A percentile compares a stretch with the other conserved stretches of the same genome.
Evolutionary conservation across 2,113 vertebrate species (phyloP).

Genomic region (Plotosus lineatus): DNA sequence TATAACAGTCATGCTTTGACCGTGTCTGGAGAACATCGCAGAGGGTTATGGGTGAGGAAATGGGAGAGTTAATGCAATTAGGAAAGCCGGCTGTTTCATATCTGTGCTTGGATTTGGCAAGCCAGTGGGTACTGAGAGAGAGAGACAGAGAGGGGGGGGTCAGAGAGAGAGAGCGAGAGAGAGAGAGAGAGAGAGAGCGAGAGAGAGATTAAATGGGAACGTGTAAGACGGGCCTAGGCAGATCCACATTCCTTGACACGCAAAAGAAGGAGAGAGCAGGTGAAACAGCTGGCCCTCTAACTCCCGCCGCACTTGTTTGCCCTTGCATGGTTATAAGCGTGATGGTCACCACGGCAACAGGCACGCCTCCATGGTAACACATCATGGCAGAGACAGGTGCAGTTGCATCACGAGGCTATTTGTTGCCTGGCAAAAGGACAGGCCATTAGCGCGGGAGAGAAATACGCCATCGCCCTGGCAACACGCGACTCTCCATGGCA

Average conservation of each 20-base stretch:
- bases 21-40: neutral
- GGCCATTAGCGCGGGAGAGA: conserved; percentile 76
- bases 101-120: neutral
- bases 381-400: conserved; percentile 76
- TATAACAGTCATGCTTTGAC: neutral
- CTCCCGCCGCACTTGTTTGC: conserved; percentile 71
- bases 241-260: no score
- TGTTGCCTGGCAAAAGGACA: conserved; percentile 82
- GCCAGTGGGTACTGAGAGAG: neutral
- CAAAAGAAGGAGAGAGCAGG: conserved; percentile 32
- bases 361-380: conserved; percentile 79
- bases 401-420: conserved; percentile 79
- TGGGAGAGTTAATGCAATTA: conserved; percentile 18
- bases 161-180: conserved; percentile 1
- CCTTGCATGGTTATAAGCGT: conserved; percentile 80
- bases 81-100: conserved; percentile 5
- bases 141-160: neutral
- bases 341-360: conserved; percentile 79
- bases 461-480: conserved; percentile 78
- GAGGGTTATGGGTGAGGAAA: neutral
- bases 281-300: conserved; percentile 57
- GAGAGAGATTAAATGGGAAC: conserved; percentile 9
- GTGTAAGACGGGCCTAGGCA: neutral
- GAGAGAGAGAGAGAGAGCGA: conserved; percentile 17
- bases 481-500: conserved; percentile 73